Base-by-base conservation (phyloP, 2,113 vertebrate genomes). In the Meleagris gallopavo region DNA sequence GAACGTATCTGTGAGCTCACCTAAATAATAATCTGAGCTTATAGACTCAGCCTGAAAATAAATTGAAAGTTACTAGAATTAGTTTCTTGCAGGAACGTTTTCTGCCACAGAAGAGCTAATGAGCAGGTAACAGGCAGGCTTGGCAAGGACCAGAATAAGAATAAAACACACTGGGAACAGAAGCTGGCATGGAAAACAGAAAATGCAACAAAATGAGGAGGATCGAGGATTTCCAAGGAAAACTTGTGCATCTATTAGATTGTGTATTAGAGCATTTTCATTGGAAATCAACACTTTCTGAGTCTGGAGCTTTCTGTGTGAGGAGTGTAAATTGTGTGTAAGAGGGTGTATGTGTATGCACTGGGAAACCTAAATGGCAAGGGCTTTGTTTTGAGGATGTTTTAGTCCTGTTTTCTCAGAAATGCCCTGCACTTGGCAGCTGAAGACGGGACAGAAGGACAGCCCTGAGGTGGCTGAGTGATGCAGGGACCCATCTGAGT, bases 291-390 rank as follows among this genome's bases (percentile, higher is more conserved):
- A 17, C 17, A 4, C 25, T 67, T 1, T 0, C 16, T 67, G 58
- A 72, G 32, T 14, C 13, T 27, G 43, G 27, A 87, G 9, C 17
- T 65, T 57, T 79, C 58, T 48, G n/a, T 7, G 1, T 64, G 22
- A 67, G 36, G 22, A 25, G 8, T 20, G 8, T 58, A 32, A 66
- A 66, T 7, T 17, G 9, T 41, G 3, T 3, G 11, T 10, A 24
- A 29, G 40, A 40, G 36, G 4, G 2, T 40, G 9, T 10, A 38
- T 0, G 0, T 0, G 0, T 45, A 30, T 30, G 10, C 48, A 2
- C 16, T 13, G 30, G 6, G 40, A 34, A 86, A 2, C 18, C 58
- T 60, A 36, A 80, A 32, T 58, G 5, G 52, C 38, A 58, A 57
- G 36, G 43, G 32, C 14, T 79, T 87, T 29, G 17, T 1, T 24